Base-by-base conservation (phyloP, 2,797 vertebrate species). In the Semaprochilodus insignis region DNA sequence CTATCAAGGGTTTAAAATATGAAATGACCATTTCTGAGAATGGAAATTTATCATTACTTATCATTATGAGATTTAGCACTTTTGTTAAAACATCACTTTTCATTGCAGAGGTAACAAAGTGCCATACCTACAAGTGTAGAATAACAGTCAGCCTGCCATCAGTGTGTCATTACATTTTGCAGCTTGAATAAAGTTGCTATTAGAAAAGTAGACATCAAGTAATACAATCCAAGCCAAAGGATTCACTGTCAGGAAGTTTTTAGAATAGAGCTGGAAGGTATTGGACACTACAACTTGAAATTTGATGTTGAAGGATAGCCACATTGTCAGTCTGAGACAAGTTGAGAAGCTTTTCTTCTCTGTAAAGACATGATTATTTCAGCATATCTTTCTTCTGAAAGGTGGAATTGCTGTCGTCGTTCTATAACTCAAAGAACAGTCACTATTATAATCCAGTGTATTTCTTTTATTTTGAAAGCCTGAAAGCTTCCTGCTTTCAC, bases 301-400 rank as follows among this genome's bases (percentile, higher is more conserved):
- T 25, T 44, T 51, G n/a, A 51, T 71, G 48, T 25, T 25, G n/a
- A 71, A 51, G 19, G n/a, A 48, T 44, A 36, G 19, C n/a, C n/a
- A 44, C 36, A 51, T 23, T 71, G 21, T 71, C 14, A 25, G n/a
- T n/a, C n/a, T n/a, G 10, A 52, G 7, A 15, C 21, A 62, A 60
- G 44, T 25, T 60, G 14, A 52, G n/a, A 71, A 51, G 69, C 44
- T 71, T 70, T 70, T 70, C 48, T 52, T 16, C n/a, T 52, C 44
- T 25, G 44, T 71, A 27, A 15, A 23, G 23, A 51, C n/a, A 52
- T 27, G 13, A 63, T 63, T 71, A 71, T 25, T 52, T 72, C n/a
- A 27, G 25, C 44, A 52, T 48, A 52, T 27, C 23, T 72, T 25
- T 72, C 23, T 23, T 72, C 69, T 16, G 7, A 52, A 27, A 72